phyloP scores from a whole-genome alignment of 2,797 vertebrate species.

The Anisognathus igniventris region DNA sequence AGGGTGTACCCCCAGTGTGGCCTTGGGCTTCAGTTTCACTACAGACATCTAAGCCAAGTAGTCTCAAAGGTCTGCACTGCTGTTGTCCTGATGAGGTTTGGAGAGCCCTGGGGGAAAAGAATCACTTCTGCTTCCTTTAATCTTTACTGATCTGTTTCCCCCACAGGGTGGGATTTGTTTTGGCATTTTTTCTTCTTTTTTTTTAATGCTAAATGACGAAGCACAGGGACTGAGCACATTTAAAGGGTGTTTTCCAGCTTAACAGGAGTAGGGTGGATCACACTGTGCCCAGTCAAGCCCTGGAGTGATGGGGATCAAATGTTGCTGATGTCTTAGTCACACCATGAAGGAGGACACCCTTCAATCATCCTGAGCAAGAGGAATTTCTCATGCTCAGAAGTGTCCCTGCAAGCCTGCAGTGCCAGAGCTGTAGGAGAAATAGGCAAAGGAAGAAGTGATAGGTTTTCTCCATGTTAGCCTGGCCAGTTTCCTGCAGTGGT shows the following conservation, averaged over 20 bases:
- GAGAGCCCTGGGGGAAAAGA: background rate
- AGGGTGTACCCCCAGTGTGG: background rate
- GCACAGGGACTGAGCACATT: background rate
- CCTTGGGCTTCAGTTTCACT: background rate
- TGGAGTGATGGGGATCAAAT: background rate
- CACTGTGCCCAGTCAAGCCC: background rate
- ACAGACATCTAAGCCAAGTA: background rate
- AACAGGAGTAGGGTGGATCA: background rate
- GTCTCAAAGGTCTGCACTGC: background rate
- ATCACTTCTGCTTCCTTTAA: background rate
- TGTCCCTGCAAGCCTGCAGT: background rate
- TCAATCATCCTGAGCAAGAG: background rate
- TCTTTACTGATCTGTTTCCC: background rate
- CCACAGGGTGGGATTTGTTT: background rate
- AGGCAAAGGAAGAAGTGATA: background rate
- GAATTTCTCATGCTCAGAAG: background rate
- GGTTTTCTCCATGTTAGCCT: background rate
- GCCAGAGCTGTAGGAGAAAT: background rate
- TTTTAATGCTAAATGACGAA: background rate
- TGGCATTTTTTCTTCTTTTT: fast-evolving
- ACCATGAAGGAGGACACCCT: background rate
- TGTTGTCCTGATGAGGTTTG: background rate
- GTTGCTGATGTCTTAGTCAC: background rate
- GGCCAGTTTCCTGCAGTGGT: background rate
- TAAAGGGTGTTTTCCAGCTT: background rate